A percentile compares a stretch with the other conserved stretches of the same genome.
Conservation (phyloP, 35 echinoderm and acorn worm genomes). For the Anneissia japonica region DNA sequence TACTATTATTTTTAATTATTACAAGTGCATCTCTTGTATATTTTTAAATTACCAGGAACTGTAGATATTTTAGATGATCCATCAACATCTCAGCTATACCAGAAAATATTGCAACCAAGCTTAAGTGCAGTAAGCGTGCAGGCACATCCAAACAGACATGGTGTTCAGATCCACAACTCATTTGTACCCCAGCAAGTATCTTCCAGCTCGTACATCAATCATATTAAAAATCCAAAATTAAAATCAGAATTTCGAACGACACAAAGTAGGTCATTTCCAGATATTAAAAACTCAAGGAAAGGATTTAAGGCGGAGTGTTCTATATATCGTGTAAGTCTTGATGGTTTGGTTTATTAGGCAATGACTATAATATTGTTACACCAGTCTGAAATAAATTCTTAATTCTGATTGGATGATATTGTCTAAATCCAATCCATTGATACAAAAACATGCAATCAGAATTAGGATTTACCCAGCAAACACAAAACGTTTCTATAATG, state of each 20-base stretch:
- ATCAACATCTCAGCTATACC: not conserved
- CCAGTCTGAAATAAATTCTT: no score
- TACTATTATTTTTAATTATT: no score
- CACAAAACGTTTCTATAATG: no score
- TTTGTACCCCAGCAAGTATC: not conserved
- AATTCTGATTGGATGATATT: no score
- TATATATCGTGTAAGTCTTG: no score
- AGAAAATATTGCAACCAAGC: not conserved
- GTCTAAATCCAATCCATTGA: no score
- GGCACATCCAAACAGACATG: not conserved
- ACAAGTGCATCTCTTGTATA: no score
- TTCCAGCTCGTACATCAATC: not conserved
- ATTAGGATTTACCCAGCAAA: no score
- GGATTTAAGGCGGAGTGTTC: not conserved
- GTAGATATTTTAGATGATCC: not conserved
- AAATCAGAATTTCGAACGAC: not conserved
- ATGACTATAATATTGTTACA: no score
- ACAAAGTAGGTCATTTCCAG: not conserved
- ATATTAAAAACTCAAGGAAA: not conserved
- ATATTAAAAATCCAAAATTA: not conserved
- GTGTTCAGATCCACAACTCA: not conserved
- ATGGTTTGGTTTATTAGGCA: no score
- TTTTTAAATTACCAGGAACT: not conserved
- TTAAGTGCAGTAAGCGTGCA: not conserved
- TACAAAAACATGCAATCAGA: no score